A percentile compares a stretch with the other conserved stretches of the same genome.
These are phyloP conservation scores for Phyllostomus hastatus DNA, from an alignment of 2,113 vertebrate species.

Conservation along the genomic window DNA sequence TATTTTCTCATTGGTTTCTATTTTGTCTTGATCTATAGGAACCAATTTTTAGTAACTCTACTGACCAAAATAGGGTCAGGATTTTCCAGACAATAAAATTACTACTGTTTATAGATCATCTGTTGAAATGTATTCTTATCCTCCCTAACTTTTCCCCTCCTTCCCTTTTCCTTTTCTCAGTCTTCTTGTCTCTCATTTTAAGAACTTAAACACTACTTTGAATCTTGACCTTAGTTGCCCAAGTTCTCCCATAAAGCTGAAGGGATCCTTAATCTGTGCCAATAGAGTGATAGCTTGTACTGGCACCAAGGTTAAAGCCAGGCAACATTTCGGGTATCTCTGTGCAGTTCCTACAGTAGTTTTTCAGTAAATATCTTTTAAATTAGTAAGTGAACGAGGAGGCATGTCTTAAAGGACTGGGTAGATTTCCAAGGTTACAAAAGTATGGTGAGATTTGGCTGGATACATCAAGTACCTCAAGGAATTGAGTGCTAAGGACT, in stretches of 20 bases:
- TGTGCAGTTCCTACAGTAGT: background rate
- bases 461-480: background rate
- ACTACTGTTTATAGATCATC: background rate
- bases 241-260: background rate
- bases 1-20: slow-evolving; percentile 35
- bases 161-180: background rate
- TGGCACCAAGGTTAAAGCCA: background rate
- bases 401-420: background rate
- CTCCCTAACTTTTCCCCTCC: background rate
- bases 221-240: background rate
- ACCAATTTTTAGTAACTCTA: background rate
- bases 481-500: slow-evolving; percentile 19
- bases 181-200: background rate
- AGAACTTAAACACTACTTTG: background rate
- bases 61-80: slow-evolving; percentile 23
- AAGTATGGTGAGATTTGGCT: background rate
- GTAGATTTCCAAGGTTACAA: background rate
- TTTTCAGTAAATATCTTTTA: background rate
- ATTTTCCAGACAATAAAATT: slow-evolving; percentile 22
- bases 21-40: slow-evolving; percentile 19
- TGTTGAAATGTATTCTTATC: slow-evolving; percentile 21
- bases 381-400: background rate
- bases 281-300: background rate
- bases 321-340: background rate
- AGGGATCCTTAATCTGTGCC: background rate